Evolutionary conservation across 2,797 vertebrate genomes (phyloP), one percentile per base, ranked within the genome.

Genomic region (Diglossa cyanea): DNA sequence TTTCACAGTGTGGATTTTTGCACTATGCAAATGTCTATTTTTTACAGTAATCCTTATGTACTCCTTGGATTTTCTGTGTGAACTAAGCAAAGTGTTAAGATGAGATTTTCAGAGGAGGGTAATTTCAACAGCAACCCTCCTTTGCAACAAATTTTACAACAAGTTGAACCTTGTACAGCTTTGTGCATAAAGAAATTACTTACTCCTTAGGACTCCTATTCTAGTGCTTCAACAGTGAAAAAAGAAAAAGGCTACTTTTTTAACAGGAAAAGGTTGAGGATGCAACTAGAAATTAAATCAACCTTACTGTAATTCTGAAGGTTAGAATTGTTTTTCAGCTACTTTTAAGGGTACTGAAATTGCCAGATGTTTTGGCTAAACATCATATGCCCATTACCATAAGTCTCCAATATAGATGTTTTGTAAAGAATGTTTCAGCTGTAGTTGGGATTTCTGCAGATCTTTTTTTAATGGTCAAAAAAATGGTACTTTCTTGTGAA

Each of bases 381-480:
- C 93, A 96, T 96, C 91, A 97, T 97, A 98, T 98, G 97, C 96
- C 97, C 97, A 97, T 93, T 97, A 97, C 95, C 96, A 10, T 96
- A 85, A 93, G 65, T 93, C 90, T 95, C 90, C 86, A 91, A 75
- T 96, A 93, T 88, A 93, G 95, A 95, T 96, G 89, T 96, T 60
- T 96, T 97, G 70, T 85, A 95, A 94, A 92, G 71, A 91, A 76
- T 10, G 4, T 86, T 95, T 88, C 58, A 84, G 37, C 50, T 81
- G 37, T 53, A 93, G 75, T 26, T 79, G 66, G 17, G 1, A 30
- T 73, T 82, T 92, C 84, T 70, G 10, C 68, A 70, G 40, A 8
- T 17, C 45, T 58, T 58, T 45, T 71, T 62, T 60, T 25, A 75
- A 74, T 7, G 12, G 33, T 68, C 3, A 1, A 54, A 91, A 91